Base-by-base conservation (phyloP, 2,797 vertebrate genomes). In the Cossypha dichroa region DNA sequence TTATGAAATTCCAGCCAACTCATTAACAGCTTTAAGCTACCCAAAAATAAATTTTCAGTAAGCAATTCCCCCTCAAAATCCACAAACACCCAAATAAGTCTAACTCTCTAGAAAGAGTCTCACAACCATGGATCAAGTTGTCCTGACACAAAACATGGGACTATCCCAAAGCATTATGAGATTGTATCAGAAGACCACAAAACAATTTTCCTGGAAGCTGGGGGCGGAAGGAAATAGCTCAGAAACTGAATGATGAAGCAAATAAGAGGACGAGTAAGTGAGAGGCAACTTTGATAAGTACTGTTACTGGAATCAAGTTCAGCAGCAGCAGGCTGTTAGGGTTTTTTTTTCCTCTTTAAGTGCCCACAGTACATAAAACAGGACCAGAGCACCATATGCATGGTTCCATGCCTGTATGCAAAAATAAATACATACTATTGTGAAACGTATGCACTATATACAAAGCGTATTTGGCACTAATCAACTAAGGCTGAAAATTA, bases 251-350 rank as follows among this genome's bases (percentile, higher is more conserved):
- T 48, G 81, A 69, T 76, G 89, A 95, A 87, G 67, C 43, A 91
- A 95, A 18, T 33, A 93, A 81, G 76, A 84, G 45, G 60, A 93
- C 69, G 11, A 75, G 12, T 40, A 91, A 88, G 85, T 88, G 76
- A 93, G 81, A 91, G 60, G 84, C 18, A 87, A 46, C 36, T 80
- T 38, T 21, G 31, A 43, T 54, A 94, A 84, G 41, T 33, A 28
- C 63, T 62, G 16, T 90, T 95, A 95, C 91, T 84, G 88, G 91
- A 96, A 95, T 25, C 33, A 66, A 78, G 73, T 20, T 86, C 80
- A 90, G 1, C 78, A 94, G 8, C 74, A 81, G 25, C 19, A 88
- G 25, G 13, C 31, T 46, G 23, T 15, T 45, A 67, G 4, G 9
- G 52, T 0, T 26, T 29, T 28, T 55, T 75, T 59, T 22, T 1